Evolutionary conservation across 2,797 vertebrate genomes (phyloP).

Genomic region (Clarias fuscus): DNA sequence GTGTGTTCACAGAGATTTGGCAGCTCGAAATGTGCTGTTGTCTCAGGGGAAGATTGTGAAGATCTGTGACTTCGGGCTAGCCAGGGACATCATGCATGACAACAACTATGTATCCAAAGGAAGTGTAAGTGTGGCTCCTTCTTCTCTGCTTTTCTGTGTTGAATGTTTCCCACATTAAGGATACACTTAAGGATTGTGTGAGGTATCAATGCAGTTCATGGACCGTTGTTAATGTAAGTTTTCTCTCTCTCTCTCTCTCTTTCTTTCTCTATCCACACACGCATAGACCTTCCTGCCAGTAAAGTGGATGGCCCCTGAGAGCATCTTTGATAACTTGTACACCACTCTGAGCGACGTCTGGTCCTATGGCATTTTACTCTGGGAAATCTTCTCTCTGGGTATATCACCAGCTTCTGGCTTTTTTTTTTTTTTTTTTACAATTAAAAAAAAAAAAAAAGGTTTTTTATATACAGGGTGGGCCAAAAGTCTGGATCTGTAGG

Average conservation of each 20-base stretch:
- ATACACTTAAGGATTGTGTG: neutral
- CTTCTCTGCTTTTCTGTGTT: neutral
- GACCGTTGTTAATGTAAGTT: neutral
- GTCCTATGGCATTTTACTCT: slow-evolving; percentile 97
- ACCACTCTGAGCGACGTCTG: slow-evolving; percentile 96
- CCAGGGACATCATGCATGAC: slow-evolving; percentile 99
- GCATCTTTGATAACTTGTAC: slow-evolving; percentile 98
- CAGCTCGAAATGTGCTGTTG: slow-evolving; percentile 95
- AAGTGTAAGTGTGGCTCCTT: slow-evolving; percentile 80
- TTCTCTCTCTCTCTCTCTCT: neutral
- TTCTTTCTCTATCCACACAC: neutral
- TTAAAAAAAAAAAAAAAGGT: too few relatives aligned
- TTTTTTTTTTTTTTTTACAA: too few relatives aligned
- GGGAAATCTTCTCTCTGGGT: slow-evolving; percentile 99
- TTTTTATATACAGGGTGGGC: too few relatives aligned
- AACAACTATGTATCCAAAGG: slow-evolving; percentile 99
- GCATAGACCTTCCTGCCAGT: slow-evolving; percentile 94
- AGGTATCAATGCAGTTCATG: neutral
- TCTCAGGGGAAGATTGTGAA: slow-evolving; percentile 98
- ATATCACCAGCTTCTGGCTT: slow-evolving; percentile 50
- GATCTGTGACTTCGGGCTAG: slow-evolving; percentile 98
- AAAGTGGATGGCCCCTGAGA: slow-evolving; percentile 99
- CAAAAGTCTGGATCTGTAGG: too few relatives aligned
- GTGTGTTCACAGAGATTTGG: slow-evolving; percentile 98
- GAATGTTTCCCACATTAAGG: neutral